Base-by-base conservation (phyloP, 2,797 vertebrate genomes). In the Cossypha caffra region DNA sequence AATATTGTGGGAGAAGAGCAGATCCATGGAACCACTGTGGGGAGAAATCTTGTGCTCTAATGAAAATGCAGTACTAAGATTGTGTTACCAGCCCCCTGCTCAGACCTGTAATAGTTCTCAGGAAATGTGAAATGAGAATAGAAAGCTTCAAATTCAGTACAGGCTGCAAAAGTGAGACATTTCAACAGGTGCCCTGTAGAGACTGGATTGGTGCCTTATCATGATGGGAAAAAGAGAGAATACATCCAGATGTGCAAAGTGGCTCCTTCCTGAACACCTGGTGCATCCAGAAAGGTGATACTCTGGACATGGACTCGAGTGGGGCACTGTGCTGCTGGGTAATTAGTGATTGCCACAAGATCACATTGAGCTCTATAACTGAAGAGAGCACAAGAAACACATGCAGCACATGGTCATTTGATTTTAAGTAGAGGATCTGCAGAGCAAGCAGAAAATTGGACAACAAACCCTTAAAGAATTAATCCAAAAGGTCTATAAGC, bases 111-210 rank as follows among this genome's bases (percentile, higher is more conserved):
- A 90, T 77, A 71, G 82, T 24, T 48, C 85, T 88, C 72, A 80
- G 87, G 35, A 94, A 74, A 93, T 50, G 75, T 48, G 75, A 94
- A 96, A 80, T 74, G 54, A 80, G 82, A 83, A 21, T 15, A 37
- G 75, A 83, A 83, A 89, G 45, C 72, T 95, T 91, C 63, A 93
- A 93, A 87, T 95, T 91, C 85, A 68, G 75, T 74, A 83, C 26
- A 77, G 78, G 38, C 63, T 79, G 57, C 20, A 59, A 25, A 84
- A 85, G 61, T 71, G 59, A 52, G 59, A 79, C 52, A 59, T 58
- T 95, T 90, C 62, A 78, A 26, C 14, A 45, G 33, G 47, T 37
- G 28, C 31, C 15, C 26, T 13, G 5, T 24, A 45, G 62, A n/a
- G 29, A 33, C 47, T 72, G 67, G 40, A 13, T 51, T 5, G 2